phyloP scores from a whole-genome alignment of 2,888 invertebrate species.

The Sepiola atlantica region DNA sequence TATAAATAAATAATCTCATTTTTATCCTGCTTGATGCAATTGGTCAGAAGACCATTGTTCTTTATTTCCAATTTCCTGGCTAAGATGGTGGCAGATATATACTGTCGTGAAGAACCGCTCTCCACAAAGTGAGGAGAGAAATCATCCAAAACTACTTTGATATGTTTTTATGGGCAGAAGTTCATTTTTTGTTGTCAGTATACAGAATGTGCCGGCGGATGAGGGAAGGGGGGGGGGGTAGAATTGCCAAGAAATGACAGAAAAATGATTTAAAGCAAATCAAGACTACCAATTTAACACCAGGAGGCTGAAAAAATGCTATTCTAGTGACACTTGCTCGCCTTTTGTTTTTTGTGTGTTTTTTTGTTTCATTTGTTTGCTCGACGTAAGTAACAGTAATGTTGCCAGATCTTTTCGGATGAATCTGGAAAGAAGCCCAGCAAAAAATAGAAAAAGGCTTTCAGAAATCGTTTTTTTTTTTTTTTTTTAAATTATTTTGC shows the following conservation, averaged over 20 bases:
- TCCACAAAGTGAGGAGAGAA: background rate
- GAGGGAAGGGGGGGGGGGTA: too few species aligned
- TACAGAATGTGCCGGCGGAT: background rate
- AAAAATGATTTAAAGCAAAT: conserved; percentile 19
- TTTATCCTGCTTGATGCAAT: background rate
- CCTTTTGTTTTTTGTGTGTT: background rate
- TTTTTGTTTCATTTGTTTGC: background rate
- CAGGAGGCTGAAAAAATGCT: background rate
- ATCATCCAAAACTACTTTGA: background rate
- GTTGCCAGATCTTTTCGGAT: background rate
- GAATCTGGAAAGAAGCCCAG: background rate
- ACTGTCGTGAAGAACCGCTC: background rate
- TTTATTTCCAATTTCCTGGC: background rate
- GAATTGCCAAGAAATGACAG: conserved; percentile 1
- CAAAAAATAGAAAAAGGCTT: background rate
- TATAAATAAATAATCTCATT: background rate
- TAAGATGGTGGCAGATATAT: background rate
- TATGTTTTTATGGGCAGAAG: conserved; percentile 32
- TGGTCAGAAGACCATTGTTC: background rate
- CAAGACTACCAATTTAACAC: background rate
- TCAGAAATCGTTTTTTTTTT: background rate
- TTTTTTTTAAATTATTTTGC: background rate
- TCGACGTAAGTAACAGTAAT: background rate
- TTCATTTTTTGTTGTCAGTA: background rate
- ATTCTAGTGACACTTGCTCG: background rate